phyloP scores from a whole-genome alignment of 2,113 vertebrate genomes.

The Lontra canadensis region DNA sequence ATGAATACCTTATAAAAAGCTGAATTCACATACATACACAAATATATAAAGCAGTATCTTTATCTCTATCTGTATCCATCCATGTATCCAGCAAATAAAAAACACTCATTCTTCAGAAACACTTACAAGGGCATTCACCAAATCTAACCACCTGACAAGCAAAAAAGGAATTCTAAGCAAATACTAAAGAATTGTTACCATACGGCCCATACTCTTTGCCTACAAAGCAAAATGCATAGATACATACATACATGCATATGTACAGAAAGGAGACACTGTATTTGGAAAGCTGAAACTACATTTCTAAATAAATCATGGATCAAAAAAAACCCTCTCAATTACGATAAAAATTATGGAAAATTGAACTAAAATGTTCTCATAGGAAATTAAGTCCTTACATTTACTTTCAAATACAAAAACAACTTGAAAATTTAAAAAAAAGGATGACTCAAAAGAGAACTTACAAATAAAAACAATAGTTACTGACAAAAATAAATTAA shows the following conservation, averaged over 20 bases:
- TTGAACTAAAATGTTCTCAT: background rate
- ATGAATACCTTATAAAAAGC: background rate
- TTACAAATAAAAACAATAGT: background rate
- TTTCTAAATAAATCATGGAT: slow-evolving; percentile 35
- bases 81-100: slow-evolving; percentile 24
- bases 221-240: background rate
- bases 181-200: slow-evolving; percentile 10
- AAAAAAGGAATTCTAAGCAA: background rate
- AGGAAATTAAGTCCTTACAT: background rate
- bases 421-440: background rate
- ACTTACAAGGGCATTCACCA: background rate
- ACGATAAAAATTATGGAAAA: background rate
- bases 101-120: background rate
- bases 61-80: background rate
- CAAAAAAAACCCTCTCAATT: background rate
- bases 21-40: background rate
- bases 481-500: background rate
- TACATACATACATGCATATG: background rate
- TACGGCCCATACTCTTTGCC: background rate
- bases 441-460: background rate
- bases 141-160: slow-evolving; percentile 8
- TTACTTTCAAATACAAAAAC: background rate
- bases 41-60: slow-evolving; percentile 16
- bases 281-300: slow-evolving; percentile 6
- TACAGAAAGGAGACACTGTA: background rate